Percentiles rank a stretch among this genome's conserved stretches.
phyloP scores from a whole-genome alignment of 1,140 invertebrate genomes.

The Periplaneta americana region DNA sequence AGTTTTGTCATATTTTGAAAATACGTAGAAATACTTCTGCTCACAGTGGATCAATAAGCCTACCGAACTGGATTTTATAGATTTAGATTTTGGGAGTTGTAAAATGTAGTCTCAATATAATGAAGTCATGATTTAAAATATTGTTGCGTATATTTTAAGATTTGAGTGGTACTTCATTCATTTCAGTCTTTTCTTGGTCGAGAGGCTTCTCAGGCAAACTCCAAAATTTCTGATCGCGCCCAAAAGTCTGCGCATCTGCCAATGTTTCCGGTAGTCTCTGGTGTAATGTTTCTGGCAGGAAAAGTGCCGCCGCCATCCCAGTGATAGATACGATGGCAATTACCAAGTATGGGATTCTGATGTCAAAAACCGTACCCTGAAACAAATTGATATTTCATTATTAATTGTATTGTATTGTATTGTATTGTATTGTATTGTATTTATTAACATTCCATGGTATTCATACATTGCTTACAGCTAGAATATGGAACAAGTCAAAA shows the following conservation, averaged over 20 bases:
- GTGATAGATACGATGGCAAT: conserved; percentile 26
- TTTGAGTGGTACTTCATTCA: background rate
- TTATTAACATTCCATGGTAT: no score
- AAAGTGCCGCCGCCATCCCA: conserved; percentile 28
- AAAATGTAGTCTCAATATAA: no score
- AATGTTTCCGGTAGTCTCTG: conserved; percentile 33
- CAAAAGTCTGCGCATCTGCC: conserved; percentile 35
- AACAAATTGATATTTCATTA: background rate
- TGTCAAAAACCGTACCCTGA: conserved; percentile 1
- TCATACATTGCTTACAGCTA: no score
- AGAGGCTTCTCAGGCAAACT: conserved; percentile 7
- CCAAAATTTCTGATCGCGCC: conserved; percentile 34
- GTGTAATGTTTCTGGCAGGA: conserved; percentile 36
- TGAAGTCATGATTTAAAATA: no score
- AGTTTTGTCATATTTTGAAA: no score
- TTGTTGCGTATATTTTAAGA: no score
- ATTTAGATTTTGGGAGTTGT: no score
- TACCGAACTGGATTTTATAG: no score
- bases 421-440: no score
- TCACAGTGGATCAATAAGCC: no score
- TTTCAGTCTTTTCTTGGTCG: background rate
- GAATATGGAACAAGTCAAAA: no score
- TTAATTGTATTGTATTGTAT: background rate
- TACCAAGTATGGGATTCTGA: conserved; percentile 28
- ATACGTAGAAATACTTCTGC: no score